These are phyloP conservation scores for Podiceps cristatus DNA, from an alignment of 2,113 vertebrate genomes.

Conservation along the genomic window DNA sequence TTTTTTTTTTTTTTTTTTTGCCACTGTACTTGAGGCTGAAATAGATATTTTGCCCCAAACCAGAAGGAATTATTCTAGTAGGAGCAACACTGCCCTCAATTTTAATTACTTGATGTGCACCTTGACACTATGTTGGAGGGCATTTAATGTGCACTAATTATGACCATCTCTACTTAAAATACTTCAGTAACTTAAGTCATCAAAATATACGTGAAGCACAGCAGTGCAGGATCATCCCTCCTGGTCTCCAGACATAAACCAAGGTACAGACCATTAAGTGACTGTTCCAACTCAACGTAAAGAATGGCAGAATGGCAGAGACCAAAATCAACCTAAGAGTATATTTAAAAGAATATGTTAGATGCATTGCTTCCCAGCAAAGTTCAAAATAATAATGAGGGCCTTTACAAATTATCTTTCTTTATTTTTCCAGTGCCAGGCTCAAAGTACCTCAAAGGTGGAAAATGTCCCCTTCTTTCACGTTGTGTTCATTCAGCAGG, in stretches of 20 bases:
- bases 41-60: not conserved
- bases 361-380: not conserved
- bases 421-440: not conserved
- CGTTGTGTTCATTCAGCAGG: not conserved
- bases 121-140: not conserved
- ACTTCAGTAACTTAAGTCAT: not conserved
- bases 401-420: not conserved
- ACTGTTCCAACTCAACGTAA: not conserved
- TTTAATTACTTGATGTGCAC: not conserved
- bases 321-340: not conserved
- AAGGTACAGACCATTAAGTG: not conserved
- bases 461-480: not conserved
- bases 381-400: not conserved
- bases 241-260: not conserved
- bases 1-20: not conserved
- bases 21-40: not conserved
- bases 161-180: not conserved
- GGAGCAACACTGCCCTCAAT: not conserved
- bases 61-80: not conserved
- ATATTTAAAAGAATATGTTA: not conserved
- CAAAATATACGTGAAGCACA: not conserved
- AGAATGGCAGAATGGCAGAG: not conserved
- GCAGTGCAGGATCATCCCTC: not conserved
- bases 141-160: not conserved
- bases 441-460: not conserved